phyloP scores from a whole-genome alignment of 2,113 vertebrate genomes.

The Lutjanus erythropterus region DNA sequence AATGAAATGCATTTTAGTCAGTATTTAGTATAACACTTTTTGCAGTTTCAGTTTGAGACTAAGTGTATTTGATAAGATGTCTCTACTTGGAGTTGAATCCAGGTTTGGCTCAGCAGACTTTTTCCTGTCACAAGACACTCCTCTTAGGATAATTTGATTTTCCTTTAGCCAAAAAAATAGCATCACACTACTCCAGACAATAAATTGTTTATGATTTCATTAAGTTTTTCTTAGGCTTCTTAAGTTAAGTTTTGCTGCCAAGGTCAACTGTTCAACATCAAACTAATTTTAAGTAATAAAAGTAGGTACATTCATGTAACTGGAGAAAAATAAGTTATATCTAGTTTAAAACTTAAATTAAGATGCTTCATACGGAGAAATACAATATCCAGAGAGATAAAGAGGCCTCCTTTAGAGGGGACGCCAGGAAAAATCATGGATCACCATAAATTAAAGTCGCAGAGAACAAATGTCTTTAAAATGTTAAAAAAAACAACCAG shows the following conservation, averaged over 20 bases:
- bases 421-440: constrained; percentile 14
- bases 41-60: background rate
- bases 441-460: constrained; percentile 21
- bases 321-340: background rate
- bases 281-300: constrained; percentile 23
- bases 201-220: constrained; percentile 10
- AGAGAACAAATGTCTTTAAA: background rate
- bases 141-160: background rate
- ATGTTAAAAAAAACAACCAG: constrained; percentile 9
- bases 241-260: background rate
- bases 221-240: background rate
- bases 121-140: constrained; percentile 13
- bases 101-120: background rate
- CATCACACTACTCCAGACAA: constrained; percentile 13
- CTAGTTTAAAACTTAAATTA: constrained; percentile 26
- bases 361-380: background rate
- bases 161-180: background rate
- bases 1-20: background rate
- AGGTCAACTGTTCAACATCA: constrained; percentile 14
- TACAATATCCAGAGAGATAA: constrained; percentile 23
- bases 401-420: background rate
- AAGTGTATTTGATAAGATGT: background rate
- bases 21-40: background rate
- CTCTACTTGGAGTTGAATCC: background rate
- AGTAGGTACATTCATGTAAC: constrained; percentile 8